Conservation (phyloP, 92 coral and sea anemone species). For the Palythoa grandis region DNA sequence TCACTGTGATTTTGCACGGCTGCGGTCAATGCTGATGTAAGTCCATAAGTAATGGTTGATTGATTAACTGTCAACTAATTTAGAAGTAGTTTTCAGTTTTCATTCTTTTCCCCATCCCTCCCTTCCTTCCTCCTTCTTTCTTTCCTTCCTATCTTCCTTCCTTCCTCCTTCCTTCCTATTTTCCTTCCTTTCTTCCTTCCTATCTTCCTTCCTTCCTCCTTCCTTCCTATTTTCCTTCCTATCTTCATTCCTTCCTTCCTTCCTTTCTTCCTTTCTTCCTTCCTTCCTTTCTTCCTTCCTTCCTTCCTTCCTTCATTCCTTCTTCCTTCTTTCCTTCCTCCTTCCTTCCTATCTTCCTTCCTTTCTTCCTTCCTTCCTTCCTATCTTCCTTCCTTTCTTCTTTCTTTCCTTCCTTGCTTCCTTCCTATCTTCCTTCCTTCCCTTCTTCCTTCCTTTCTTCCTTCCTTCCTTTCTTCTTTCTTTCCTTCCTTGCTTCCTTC, state of each 20-base stretch:
- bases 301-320: not conserved
- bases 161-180: not conserved
- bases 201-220: not conserved
- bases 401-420: too few species aligned
- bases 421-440: not conserved
- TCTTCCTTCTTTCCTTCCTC: too few species aligned
- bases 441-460: not conserved
- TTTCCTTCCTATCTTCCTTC: not conserved
- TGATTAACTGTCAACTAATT: not conserved
- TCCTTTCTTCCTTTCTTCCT: not conserved
- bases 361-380: too few species aligned
- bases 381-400: too few species aligned
- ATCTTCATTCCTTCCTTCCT: not conserved
- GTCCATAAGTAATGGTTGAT: conserved; percentile 14
- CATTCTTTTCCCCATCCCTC: not conserved
- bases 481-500: not conserved
- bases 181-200: not conserved
- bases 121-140: not conserved
- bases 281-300: not conserved
- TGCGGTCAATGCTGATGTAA: conserved; percentile 96
- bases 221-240: not conserved
- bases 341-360: too few species aligned
- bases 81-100: not conserved
- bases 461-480: not conserved
- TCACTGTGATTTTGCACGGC: conserved; percentile 92